Base-by-base conservation (phyloP, 2,888 invertebrate species). In the Bhutanitis thaidina region DNA sequence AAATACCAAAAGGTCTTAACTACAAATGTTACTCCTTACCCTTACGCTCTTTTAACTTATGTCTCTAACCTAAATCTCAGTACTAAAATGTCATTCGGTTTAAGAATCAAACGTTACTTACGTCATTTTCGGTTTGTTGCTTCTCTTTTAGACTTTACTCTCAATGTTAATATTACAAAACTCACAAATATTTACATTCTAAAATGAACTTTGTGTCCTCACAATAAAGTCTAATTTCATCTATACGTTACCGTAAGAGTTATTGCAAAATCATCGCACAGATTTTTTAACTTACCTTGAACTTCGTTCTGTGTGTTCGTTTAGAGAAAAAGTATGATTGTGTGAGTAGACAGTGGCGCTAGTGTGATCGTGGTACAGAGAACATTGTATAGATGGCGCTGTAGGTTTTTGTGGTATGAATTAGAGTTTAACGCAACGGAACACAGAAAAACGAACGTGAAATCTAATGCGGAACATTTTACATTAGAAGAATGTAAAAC, bases 201-300 rank as follows among this genome's bases (percentile, higher is more conserved):
- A 69, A 65, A 57, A 14, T 54, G 1, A 54, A 65, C 64, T 48
- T 29, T 71, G 35, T 8, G 0, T 0, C 0, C 0, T 1, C 0
- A 0, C 0, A 0, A 1, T 56, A 65, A 56, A 55, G 64, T 54
- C 51, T 9, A 57, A 30, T 52, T 64, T 75, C 9, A 16, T n/a
- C 55, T 63, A 52, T 10, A 3, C 0, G 1, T 2, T 3, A 0
- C 0, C 9, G 10, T 27, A 46, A 43, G 1, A 61, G 55, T 64
- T 64, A 50, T 32, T 56, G 51, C 57, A 59, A 61, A 68, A 62
- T 54, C 61, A 55, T 55, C 46, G 49, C 55, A 35, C 52, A 52
- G 57, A 14, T 74, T 83, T 86, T 82, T 85, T 81, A 74, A 58
- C 58, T 74, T 71, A 74, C 83, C 84, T 85, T 76, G 68, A 53